Evolutionary conservation across 2,888 invertebrate genomes (phyloP), one percentile per base, ranked within the genome.

Genomic region (Trachelus tabidus): DNA sequence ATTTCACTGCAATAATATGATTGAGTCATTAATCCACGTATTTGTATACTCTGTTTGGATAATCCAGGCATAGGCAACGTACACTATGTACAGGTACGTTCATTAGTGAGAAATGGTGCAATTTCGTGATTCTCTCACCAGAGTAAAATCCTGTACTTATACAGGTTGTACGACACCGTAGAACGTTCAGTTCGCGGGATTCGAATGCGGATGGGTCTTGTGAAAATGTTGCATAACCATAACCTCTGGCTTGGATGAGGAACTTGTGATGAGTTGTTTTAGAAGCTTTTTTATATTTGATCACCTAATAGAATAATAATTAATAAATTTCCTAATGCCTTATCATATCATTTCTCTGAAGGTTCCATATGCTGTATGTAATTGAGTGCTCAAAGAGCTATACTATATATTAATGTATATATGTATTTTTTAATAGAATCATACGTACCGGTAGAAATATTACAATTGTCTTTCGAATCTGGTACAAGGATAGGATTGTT

Each of bases 21-120:
- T 56, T 56, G 56, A 23, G 23, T 56, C 9, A 56, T 56, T 56
- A 56, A 56, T 23, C 23, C 23, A 56, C 56, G 23, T 23, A 56
- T 23, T 56, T 56, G 56, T 56, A 23, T 56, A 2, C 56, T 23
- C 56, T 23, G 23, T 9, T 56, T 56, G 56, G 9, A 56, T 56
- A 56, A 23, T 56, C 56, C 6, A 23, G 23, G 23, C 56, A 15
- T 6, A 56, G 9, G 23, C 56, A 56, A 56, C 23, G 56, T 56
- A 23, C 23, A 23, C 23, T 56, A 40, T 40, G 23, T 23, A 2
- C 6, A 56, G 56, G 56, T 9, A 34, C 71, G 12, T 71, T 71
- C 71, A 71, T 71, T 71, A 71, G 71, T 34, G 71, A 71, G 71
- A 71, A 71, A 71, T 71, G 31, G 71, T 71, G 71, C 71, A 71